Base-by-base conservation (phyloP, 37 sponge, comb jelly and placozoan genomes). In the Theonella swinhoei region DNA sequence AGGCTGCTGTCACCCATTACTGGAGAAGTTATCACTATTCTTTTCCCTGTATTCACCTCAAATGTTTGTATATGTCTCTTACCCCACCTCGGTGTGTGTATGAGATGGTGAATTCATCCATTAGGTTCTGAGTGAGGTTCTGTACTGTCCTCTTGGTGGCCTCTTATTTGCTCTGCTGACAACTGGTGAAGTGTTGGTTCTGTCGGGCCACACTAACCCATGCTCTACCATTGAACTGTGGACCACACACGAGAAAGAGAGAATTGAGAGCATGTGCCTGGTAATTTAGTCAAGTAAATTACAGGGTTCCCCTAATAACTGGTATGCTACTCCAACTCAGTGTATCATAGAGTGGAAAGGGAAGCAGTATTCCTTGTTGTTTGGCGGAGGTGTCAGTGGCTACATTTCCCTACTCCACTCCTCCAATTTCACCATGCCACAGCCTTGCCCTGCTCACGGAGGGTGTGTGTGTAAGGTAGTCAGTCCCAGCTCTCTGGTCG, bases 1-100 rank as follows among this genome's bases (percentile, higher is more conserved):
- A 83, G 90, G 25, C 69, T 93, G n/a, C 23, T 93, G 40, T 88
- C 84, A 39, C 82, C 90, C 8, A 37, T 66, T n/a, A 88, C 70
- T 62, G 89, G 89, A 47, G 40, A 85, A n/a, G 62, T 81, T 1
- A 76, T 84, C 23, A 85, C 79, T 35, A 79, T 54, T 14, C 76
- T 93, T 3, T 89, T 88, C 32, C 93, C 93, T 19, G 43, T 79
- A 71, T 85, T 85, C 83, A 58, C 85, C 19, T 7, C 63, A 38
- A 64, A 64, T 41, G 90, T 47, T 47, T 7, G 11, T 47, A 47
- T 47, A 17, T 47, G 54, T 20, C 31, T 26, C 76, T 42, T 14
- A 14, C 62, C 26, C 59, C 59, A 14, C 64, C 62, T 24, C n/a
- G n/a, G n/a, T n/a, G n/a, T n/a, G n/a, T n/a, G n/a, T n/a, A n/a